These are phyloP conservation scores for Apamea crenata DNA, from an alignment of 2,888 invertebrate species.

Conservation along the genomic window DNA sequence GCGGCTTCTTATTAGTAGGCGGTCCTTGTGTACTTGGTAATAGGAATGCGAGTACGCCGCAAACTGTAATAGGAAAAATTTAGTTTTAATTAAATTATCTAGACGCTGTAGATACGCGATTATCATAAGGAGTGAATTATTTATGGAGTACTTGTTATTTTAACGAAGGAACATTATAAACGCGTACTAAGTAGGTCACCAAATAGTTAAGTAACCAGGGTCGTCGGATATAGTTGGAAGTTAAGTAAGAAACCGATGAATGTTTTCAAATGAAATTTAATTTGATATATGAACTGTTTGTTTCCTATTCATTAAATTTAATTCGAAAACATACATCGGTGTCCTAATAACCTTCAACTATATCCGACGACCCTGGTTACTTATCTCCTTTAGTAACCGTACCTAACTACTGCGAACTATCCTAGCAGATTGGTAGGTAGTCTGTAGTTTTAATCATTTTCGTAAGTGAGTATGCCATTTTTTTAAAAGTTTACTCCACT, in stretches of 20 bases:
- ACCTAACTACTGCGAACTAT: background rate
- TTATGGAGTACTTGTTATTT: background rate
- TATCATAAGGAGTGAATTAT: background rate
- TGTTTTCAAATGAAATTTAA: too few relatives aligned
- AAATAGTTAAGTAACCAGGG: background rate
- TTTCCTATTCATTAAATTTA: too few relatives aligned
- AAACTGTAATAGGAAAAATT: conserved; percentile 76
- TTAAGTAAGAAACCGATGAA: too few relatives aligned
- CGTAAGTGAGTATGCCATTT: background rate
- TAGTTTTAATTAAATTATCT: background rate
- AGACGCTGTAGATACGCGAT: background rate
- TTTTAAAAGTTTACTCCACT: background rate
- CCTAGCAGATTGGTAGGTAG: background rate
- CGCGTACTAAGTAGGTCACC: background rate
- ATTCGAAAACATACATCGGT: background rate
- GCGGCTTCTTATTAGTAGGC: conserved; percentile 38
- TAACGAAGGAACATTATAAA: background rate
- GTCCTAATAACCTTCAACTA: background rate
- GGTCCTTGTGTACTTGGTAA: conserved; percentile 68
- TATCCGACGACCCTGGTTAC: background rate
- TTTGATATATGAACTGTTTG: too few relatives aligned
- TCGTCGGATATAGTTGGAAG: too few relatives aligned
- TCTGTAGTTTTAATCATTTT: background rate
- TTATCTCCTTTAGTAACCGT: background rate
- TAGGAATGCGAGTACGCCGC: conserved; percentile 75